Evolutionary conservation across 1,140 invertebrate genomes (phyloP).

Genomic region (Zaprionus inermis): DNA sequence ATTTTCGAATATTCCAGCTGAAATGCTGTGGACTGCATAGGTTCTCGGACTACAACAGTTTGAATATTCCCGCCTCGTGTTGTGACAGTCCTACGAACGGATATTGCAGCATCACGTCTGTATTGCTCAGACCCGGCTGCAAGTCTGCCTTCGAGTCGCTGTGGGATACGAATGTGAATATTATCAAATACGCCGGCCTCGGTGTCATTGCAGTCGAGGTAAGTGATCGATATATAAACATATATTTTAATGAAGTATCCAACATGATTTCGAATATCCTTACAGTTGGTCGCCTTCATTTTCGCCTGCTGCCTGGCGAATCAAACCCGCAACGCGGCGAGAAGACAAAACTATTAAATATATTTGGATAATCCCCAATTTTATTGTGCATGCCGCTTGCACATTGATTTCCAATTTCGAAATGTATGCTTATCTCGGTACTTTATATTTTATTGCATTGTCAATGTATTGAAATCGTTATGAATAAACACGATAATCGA

Average conservation of each 20-base stretch:
- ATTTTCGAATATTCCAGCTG: slow-evolving; percentile 84
- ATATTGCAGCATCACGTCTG: slow-evolving; percentile 55
- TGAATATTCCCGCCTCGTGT: slow-evolving; percentile 83
- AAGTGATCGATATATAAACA: slow-evolving; percentile 30
- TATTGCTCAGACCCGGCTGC: slow-evolving; percentile 85
- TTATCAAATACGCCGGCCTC: slow-evolving; percentile 87
- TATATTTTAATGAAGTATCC: not conserved
- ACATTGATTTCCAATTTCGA: not conserved
- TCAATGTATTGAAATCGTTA: not conserved
- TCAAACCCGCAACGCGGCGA: slow-evolving; percentile 70
- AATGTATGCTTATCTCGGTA: slow-evolving; percentile 15
- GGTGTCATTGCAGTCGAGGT: slow-evolving; percentile 89
- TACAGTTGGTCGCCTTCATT: slow-evolving; percentile 76
- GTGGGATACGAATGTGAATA: slow-evolving; percentile 85
- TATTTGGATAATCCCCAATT: not conserved
- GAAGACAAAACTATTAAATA: slow-evolving; percentile 66
- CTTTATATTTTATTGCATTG: not conserved
- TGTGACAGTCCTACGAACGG: slow-evolving; percentile 76
- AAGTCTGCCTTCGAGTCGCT: slow-evolving; percentile 68
- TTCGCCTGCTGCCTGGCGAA: slow-evolving; percentile 79
- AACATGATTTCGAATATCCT: not conserved
- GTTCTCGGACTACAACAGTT: slow-evolving; percentile 84
- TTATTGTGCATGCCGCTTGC: not conserved
- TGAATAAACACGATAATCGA: slow-evolving; percentile 11
- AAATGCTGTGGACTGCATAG: slow-evolving; percentile 87